Conservation (phyloP, 2,797 vertebrate genomes). For the Sebastes steindachneri region DNA sequence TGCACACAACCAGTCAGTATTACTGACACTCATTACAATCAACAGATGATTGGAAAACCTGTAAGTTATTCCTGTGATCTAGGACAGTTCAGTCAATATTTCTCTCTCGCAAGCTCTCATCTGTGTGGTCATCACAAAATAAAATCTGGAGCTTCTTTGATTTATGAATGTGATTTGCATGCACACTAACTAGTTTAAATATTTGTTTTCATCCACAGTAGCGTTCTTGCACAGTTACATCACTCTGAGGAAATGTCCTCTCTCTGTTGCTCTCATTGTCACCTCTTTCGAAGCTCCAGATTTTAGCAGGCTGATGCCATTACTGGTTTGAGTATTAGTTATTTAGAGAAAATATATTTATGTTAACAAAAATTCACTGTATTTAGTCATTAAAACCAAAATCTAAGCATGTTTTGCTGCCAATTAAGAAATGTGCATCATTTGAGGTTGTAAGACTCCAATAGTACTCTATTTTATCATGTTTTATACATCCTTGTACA, state of each 20-base stretch:
- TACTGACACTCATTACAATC: conserved; percentile 8
- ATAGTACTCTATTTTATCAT: not conserved
- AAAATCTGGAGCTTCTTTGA: conserved; percentile 18
- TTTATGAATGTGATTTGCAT: conserved; percentile 24
- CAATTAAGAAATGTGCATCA: not conserved
- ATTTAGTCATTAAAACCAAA: conserved; percentile 8
- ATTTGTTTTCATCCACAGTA: not conserved
- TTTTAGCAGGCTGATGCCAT: not conserved
- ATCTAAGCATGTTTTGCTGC: not conserved
- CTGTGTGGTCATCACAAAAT: conserved; percentile 18
- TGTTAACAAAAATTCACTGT: not conserved
- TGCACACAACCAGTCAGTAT: conserved; percentile 16
- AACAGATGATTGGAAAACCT: not conserved
- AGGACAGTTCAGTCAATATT: not conserved
- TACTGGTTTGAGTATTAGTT: not conserved
- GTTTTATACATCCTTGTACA: conserved; percentile 33
- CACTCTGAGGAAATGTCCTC: not conserved
- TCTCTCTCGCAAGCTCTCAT: not conserved
- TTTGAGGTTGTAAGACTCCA: not conserved
- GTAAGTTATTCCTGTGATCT: not conserved
- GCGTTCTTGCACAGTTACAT: not conserved
- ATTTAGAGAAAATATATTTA: not conserved
- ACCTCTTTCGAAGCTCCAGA: conserved; percentile 13
- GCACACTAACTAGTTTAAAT: not conserved
- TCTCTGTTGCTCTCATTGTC: not conserved